Base-by-base conservation (phyloP, 2,797 vertebrate species). In the Malurus leucopterus region DNA sequence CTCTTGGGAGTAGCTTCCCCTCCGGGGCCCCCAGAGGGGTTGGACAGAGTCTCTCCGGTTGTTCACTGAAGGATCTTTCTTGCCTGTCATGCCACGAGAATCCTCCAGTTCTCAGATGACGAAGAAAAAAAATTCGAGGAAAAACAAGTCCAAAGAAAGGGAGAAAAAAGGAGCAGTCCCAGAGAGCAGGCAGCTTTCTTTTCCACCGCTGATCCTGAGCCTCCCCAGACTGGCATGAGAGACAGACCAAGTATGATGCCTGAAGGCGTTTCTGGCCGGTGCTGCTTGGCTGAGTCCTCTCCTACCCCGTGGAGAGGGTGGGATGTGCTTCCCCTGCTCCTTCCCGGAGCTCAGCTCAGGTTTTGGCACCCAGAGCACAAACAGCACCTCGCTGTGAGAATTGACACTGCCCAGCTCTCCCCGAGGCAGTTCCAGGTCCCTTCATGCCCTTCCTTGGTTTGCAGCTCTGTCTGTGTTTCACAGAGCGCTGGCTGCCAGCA, bases 261-360 rank as follows among this genome's bases (percentile, higher is more conserved):
- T 14, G 3, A 0, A 11, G 32, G 55, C 15, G 1, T 36, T 61
- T 54, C 76, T 55, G 53, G 2, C 24, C 6, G 43, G 0, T 24
- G 13, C 26, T 6, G 19, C 32, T 47, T 15, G 77, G 44, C 68
- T 13, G 40, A 23, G 5, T 3, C 29, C 76, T 36, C 26, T 51
- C 46, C 47, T 8, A 0, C 10, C 34, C 55, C 13, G 4, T 7
- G 44, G 26, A 47, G 55, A 47, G 59, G 32, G 17, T 36, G 79
- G 62, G 34, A 49, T 57, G 41, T 70, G 81, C 81, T 63, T 50
- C 58, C n/a, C 34, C n/a, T 41, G 26, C 53, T 4, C 24, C 46
- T 47, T 8, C 46, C 61, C 9, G 49, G 22, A 0, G 9, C 19
- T 40, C 9, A 51, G 22, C 51, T 44, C n/a, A 5, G 29, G 44